Evolutionary conservation across 2,113 vertebrate genomes (phyloP).

Genomic region (Elephas maximus): DNA sequence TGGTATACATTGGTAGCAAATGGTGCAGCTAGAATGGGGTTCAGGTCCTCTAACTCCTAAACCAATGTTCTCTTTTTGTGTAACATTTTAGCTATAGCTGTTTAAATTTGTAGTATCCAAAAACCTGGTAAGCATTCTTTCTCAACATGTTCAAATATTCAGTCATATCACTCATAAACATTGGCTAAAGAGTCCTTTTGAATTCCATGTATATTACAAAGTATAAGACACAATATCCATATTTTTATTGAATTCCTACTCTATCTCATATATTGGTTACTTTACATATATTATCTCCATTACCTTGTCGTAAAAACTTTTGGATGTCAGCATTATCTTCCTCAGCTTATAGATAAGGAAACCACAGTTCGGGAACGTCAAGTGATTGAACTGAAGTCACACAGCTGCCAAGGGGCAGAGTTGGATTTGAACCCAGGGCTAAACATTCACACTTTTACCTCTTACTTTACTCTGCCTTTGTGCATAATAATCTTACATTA

Average conservation of each 20-base stretch:
- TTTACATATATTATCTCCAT: not conserved
- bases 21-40: not conserved
- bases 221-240: not conserved
- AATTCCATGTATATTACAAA: not conserved
- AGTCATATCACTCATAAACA: not conserved
- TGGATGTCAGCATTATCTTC: not conserved
- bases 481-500: not conserved
- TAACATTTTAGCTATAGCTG: not conserved
- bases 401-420: not conserved
- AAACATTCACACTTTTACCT: not conserved
- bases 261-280: not conserved
- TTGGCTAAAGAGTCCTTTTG: not conserved
- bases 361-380: not conserved
- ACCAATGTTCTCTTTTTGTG: not conserved
- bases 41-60: not conserved
- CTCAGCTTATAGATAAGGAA: not conserved
- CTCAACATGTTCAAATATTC: not conserved
- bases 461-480: slow-evolving; percentile 19
- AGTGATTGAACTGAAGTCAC: not conserved
- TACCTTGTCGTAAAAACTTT: not conserved
- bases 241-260: not conserved
- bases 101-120: not conserved
- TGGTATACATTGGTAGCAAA: not conserved
- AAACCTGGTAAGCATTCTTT: not conserved
- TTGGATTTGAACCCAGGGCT: not conserved